A percentile compares a stretch with the other conserved stretches of the same genome.
Evolutionary conservation across 2,113 vertebrate species (phyloP).

Genomic region (Gulo gulo): DNA sequence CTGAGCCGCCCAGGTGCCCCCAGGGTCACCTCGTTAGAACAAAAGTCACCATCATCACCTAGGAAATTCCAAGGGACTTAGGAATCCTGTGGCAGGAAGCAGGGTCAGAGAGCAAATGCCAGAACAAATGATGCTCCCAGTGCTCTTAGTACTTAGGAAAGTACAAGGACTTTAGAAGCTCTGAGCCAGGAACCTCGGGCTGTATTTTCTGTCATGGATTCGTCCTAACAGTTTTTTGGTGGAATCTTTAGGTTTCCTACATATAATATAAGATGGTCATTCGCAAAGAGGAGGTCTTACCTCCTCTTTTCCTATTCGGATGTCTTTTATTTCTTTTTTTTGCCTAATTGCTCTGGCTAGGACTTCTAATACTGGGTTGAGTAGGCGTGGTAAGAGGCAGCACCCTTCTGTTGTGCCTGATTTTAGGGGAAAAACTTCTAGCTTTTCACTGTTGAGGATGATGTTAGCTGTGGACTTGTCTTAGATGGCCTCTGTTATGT

Average conservation of each 20-base stretch:
- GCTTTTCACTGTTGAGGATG: background rate
- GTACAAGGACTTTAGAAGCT: background rate
- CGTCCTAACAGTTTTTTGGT: background rate
- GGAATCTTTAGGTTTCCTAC: background rate
- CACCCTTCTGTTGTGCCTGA: background rate
- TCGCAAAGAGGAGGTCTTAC: background rate
- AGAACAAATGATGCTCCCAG: background rate
- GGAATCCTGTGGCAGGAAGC: background rate
- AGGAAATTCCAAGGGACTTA: background rate
- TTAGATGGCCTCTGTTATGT: fast-evolving
- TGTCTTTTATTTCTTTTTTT: background rate
- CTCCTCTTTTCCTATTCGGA: background rate
- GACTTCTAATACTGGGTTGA: too few species aligned
- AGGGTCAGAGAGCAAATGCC: background rate
- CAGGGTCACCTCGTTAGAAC: background rate
- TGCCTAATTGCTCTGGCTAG: background rate
- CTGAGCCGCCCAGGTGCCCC: background rate
- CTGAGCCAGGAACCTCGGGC: background rate
- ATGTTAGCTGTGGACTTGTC: background rate
- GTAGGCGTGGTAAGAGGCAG: background rate
- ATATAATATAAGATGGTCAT: background rate
- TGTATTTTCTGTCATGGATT: background rate
- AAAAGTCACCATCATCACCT: background rate
- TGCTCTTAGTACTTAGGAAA: background rate
- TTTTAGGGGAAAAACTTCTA: background rate